Evolutionary conservation across 2,888 invertebrate species (phyloP), one percentile per base, ranked within the genome.

Genomic region (Pachycephus smyrnensis): DNA sequence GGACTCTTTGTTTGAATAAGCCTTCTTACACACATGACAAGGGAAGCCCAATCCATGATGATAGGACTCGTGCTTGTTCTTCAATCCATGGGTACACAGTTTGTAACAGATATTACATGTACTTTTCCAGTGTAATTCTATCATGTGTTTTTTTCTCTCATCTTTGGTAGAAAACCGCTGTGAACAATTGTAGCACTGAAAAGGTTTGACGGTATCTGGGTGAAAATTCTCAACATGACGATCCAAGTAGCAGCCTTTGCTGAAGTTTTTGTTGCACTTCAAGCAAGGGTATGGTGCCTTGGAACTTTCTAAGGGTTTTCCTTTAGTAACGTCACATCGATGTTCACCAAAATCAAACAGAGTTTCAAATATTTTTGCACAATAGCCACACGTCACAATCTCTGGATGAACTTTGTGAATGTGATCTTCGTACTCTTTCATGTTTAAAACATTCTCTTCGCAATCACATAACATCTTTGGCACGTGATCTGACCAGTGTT

Each of bases 21-120:
- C 81, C 68, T 84, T 85, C 77, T 88, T 90, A 71, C 90, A 90
- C 12, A 68, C 23, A 73, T 90, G 90, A 79, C 90, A 90, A 3
- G 90, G 89, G 77, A 80, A 84, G 12, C 90, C 90, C 32, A 88
- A 81, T 1, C 90, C 90, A 69, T 84, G 82, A 77, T 90, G 90
- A 80, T 90, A 90, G 31, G 83, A 82, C 75, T 87, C 86, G 31
- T 90, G 90, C 30, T 76, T 69, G 31, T 76, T 31, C 37, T 79
- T 82, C 11, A 79, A 73, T 12, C 79, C 82, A 55, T 73, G 36
- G 30, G 75, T 78, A 36, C 68, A 75, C 68, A 76, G 55, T 40
- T 76, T 79, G 32, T 71, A 73, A 71, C 79, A 79, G 73, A 79
- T 68, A 37, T 37, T 55, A 40, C 79, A 79, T 30, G n/a, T 71